Percentiles rank a stretch among this genome's conserved stretches.
phyloP scores from a whole-genome alignment of 1,140 invertebrate genomes.

The Panonychus citri region DNA sequence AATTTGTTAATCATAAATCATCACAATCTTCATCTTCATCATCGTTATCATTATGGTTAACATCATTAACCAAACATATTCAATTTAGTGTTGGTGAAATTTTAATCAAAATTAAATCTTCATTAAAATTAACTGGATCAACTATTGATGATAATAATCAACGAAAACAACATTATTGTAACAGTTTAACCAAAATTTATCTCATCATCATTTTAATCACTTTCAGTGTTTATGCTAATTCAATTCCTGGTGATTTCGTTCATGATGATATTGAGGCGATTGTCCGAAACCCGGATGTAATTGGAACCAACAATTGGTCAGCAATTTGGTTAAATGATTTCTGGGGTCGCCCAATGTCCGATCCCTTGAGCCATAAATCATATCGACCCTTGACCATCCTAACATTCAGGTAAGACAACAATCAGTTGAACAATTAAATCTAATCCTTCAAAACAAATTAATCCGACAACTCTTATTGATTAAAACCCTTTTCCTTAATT shows the following conservation, averaged over 20 bases:
- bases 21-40: no score
- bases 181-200: neutral
- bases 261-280: constrained; percentile 76
- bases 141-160: no score
- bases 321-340: constrained; percentile 60
- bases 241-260: constrained; percentile 57
- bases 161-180: no score
- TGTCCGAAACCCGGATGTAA: constrained; percentile 55
- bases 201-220: constrained; percentile 22
- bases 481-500: no score
- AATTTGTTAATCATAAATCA: no score
- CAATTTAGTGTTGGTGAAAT: no score
- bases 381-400: constrained; percentile 61
- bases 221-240: constrained; percentile 47
- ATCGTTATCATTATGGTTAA: no score
- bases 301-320: constrained; percentile 35
- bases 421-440: constrained; percentile 36
- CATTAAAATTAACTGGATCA: no score
- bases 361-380: constrained; percentile 62
- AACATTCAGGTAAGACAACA: constrained; percentile 51
- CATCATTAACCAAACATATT: no score
- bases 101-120: no score
- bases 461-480: no score
- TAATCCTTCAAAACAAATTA: no score
- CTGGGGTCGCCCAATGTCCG: constrained; percentile 70